A percentile compares a stretch with the other conserved stretches of the same genome.
phyloP scores from a whole-genome alignment of 1,140 invertebrate genomes.

The Venturia canescens region DNA sequence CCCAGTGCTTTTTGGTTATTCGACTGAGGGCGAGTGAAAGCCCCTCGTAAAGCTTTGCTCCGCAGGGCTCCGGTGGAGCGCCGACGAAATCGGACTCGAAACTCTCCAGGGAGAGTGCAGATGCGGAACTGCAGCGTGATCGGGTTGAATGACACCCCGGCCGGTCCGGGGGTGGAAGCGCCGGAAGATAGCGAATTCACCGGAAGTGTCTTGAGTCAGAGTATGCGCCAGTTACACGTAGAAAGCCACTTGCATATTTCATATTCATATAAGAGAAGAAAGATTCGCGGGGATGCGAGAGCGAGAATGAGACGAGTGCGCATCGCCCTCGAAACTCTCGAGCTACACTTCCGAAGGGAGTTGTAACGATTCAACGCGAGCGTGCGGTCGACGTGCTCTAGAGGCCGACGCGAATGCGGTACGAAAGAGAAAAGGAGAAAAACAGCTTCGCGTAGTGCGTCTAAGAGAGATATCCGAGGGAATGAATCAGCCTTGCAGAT shows the following conservation, averaged over 20 bases:
- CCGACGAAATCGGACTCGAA: too few relatives aligned
- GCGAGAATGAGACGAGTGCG: conserved; percentile 23
- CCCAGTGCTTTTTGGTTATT: too few relatives aligned
- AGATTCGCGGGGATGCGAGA: not conserved
- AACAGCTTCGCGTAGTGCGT: not conserved
- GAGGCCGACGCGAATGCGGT: not conserved
- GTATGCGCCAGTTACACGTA: not conserved
- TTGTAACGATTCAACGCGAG: conserved; percentile 39
- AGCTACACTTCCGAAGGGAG: conserved; percentile 39
- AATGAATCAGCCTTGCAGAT: not conserved
- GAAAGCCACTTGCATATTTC: not conserved
- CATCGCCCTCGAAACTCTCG: not conserved
- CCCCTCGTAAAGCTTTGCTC: too few relatives aligned
- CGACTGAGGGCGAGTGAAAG: too few relatives aligned
- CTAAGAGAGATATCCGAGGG: not conserved
- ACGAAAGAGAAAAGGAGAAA: not conserved
- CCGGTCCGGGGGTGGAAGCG: too few relatives aligned
- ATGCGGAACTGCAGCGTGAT: too few relatives aligned
- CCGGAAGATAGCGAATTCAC: not conserved
- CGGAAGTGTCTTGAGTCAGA: not conserved
- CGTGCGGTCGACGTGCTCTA: conserved; percentile 17
- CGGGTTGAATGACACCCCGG: too few relatives aligned
- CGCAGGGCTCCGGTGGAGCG: too few relatives aligned
- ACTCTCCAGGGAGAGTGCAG: too few relatives aligned
- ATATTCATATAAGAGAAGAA: not conserved